phyloP scores from a whole-genome alignment of 2,113 vertebrate species.

The Pogona vitticeps region DNA sequence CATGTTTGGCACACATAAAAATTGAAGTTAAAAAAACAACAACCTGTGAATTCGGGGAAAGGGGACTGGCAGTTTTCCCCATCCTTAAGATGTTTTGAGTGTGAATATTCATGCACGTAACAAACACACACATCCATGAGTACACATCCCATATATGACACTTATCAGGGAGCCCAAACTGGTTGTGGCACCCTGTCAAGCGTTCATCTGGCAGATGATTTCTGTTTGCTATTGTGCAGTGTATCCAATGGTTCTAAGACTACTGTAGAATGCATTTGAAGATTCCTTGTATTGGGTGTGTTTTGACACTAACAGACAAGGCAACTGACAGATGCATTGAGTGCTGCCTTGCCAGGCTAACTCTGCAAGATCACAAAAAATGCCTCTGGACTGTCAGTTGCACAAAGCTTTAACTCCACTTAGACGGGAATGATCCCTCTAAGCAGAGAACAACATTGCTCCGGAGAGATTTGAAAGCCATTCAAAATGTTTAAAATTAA shows the following conservation, averaged over 20 bases:
- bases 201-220: not conserved
- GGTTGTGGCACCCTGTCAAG: not conserved
- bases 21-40: too few relatives aligned
- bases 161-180: too few relatives aligned
- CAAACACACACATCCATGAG: not conserved
- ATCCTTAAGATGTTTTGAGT: not conserved
- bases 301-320: not conserved
- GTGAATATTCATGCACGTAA: not conserved
- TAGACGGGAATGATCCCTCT: not conserved
- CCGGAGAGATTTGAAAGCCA: conserved; percentile 6
- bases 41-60: too few relatives aligned
- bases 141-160: not conserved
- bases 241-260: not conserved
- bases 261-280: not conserved
- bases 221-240: not conserved
- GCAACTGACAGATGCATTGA: not conserved
- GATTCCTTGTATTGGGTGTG: not conserved
- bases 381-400: not conserved
- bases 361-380: not conserved
- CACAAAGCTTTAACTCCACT: not conserved
- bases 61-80: too few relatives aligned
- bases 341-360: not conserved
- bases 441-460: not conserved
- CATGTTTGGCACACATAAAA: too few relatives aligned
- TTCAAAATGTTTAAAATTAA: conserved; percentile 22